Percentiles rank a stretch among this genome's conserved stretches.
phyloP scores from a whole-genome alignment of 2,888 invertebrate genomes.

The Synergus laeviventris region DNA sequence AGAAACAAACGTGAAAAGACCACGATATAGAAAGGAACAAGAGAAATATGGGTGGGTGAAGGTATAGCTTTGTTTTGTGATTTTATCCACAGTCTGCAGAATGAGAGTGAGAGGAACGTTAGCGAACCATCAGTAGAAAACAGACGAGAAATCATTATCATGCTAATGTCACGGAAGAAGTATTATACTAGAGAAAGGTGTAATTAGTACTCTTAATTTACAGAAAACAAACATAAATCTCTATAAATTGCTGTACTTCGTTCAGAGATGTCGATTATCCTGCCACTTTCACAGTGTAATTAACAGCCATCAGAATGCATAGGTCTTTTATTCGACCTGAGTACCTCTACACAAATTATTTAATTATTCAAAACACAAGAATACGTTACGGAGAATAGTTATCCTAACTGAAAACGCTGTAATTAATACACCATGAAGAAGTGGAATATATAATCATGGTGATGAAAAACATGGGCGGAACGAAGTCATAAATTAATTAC shows the following conservation, averaged over 20 bases:
- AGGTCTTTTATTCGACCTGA: not conserved
- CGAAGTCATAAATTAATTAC: not conserved
- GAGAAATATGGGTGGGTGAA: constrained; percentile 19
- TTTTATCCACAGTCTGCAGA: not conserved
- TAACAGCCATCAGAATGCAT: constrained; percentile 1
- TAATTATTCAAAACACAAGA: not conserved
- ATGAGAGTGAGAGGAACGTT: not conserved
- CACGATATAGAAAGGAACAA: constrained; percentile 29
- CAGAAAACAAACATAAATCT: constrained; percentile 22
- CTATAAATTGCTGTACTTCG: constrained; percentile 8
- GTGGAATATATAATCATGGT: not conserved
- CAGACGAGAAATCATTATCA: constrained; percentile 24
- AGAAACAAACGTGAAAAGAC: constrained; percentile 32
- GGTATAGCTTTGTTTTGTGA: constrained; percentile 12
- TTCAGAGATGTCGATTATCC: constrained; percentile 32
- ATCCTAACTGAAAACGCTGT: not conserved
- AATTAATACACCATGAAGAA: not conserved
- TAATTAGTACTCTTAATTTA: constrained; percentile 29
- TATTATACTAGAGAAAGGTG: constrained; percentile 26
- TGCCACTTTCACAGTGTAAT: constrained; percentile 33
- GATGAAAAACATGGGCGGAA: constrained; percentile 8
- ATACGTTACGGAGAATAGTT: not conserved
- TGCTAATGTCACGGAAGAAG: constrained; percentile 20
- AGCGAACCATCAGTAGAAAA: not conserved
- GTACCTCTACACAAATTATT: not conserved